Conservation (phyloP, 2,113 vertebrate species). For the Burhinus oedicnemus region DNA sequence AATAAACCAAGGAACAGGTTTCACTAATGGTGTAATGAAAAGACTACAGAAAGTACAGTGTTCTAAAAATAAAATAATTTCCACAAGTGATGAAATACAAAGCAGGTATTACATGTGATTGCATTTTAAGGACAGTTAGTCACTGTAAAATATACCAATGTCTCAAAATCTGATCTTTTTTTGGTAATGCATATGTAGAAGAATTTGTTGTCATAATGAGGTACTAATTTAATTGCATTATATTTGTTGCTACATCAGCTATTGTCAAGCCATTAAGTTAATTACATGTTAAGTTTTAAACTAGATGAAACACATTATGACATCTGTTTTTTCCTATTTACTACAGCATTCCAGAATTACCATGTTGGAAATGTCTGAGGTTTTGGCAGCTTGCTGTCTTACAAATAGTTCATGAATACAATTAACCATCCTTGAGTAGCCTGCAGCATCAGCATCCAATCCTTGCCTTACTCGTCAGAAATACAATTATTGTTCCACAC, state of each 20-base stretch:
- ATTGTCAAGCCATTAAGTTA: constrained; percentile 58
- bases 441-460: constrained; percentile 47
- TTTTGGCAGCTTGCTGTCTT: constrained; percentile 58
- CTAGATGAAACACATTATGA: constrained; percentile 54
- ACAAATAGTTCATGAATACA: constrained; percentile 64
- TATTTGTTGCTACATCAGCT: constrained; percentile 62
- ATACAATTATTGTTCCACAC: background rate
- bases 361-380: constrained; percentile 56
- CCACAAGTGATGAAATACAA: background rate
- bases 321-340: constrained; percentile 59
- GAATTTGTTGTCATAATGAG: constrained; percentile 32
- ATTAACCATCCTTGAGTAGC: constrained; percentile 57
- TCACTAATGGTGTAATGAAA: background rate
- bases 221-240: constrained; percentile 43
- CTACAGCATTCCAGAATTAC: constrained; percentile 45
- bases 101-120: background rate
- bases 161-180: constrained; percentile 7
- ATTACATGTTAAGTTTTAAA: constrained; percentile 59
- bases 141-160: background rate
- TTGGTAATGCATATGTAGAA: background rate
- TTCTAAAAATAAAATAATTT: background rate
- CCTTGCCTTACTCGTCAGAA: background rate
- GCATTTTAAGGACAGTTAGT: constrained; percentile 23
- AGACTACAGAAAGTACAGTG: background rate
- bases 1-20: background rate